phyloP scores from a whole-genome alignment of 2,888 invertebrate genomes.

The Pristionchus exspectatus region DNA sequence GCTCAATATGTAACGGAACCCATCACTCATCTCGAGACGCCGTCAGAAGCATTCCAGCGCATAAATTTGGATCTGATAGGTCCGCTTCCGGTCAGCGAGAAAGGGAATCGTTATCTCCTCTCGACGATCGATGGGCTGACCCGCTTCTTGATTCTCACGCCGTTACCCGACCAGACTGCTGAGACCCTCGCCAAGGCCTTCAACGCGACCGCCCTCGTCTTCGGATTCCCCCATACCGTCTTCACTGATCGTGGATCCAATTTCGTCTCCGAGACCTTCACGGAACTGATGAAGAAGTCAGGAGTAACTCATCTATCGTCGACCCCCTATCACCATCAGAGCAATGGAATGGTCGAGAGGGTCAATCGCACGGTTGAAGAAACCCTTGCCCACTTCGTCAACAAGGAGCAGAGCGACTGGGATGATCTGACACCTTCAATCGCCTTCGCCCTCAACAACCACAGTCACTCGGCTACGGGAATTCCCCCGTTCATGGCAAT shows the following conservation, averaged over 20 bases:
- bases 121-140: not conserved
- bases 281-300: not conserved
- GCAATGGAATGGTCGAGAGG: conserved; percentile 54
- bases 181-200: not conserved
- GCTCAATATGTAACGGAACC: not conserved
- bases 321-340: conserved; percentile 48
- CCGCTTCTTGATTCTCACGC: not conserved
- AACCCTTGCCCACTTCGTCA: no score
- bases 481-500: no score
- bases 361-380: not conserved
- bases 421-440: no score
- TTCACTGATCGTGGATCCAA: not conserved
- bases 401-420: no score
- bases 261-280: conserved; percentile 51
- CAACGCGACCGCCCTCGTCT: not conserved
- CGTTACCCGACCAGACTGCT: conserved; percentile 39
- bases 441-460: no score
- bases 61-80: conserved; percentile 1
- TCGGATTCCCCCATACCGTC: not conserved
- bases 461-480: no score
- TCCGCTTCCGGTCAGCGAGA: not conserved
- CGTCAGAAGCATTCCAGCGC: not conserved
- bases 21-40: not conserved
- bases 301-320: conserved; percentile 35
- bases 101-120: not conserved